These are phyloP conservation scores for Urocynchramus pylzowi DNA, from an alignment of 2,113 vertebrate genomes.

Conservation along the genomic window DNA sequence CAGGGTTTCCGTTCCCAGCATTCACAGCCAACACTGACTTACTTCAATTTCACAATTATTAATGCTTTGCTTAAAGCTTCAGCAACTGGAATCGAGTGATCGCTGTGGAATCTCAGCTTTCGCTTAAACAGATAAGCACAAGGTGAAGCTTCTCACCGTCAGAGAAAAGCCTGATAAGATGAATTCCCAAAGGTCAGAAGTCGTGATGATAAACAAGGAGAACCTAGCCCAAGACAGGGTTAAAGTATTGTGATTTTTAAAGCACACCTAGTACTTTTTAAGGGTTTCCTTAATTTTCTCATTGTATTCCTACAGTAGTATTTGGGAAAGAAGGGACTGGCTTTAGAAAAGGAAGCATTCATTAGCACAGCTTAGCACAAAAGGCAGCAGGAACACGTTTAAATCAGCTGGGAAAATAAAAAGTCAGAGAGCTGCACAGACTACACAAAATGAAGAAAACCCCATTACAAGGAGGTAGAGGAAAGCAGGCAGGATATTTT, in stretches of 20 bases:
- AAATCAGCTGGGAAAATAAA: background rate
- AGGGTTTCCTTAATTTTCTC: background rate
- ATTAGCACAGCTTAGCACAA: background rate
- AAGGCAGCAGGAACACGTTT: background rate
- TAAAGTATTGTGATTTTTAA: background rate
- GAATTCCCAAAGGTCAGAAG: background rate
- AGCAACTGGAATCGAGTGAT: background rate
- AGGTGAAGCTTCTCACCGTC: background rate
- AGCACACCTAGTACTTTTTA: background rate
- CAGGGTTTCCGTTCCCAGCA: slow-evolving; percentile 24
- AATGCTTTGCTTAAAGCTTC: background rate
- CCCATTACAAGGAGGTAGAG: background rate
- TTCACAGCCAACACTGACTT: background rate
- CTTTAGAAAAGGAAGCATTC: background rate
- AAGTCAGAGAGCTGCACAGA: background rate
- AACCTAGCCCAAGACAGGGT: background rate
- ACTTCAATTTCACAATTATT: background rate
- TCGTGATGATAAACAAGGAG: background rate
- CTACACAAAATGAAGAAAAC: background rate
- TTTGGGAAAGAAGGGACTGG: background rate
- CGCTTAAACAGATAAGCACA: background rate
- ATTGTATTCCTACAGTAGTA: background rate
- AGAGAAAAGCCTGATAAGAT: slow-evolving; percentile 11
- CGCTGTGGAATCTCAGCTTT: background rate
- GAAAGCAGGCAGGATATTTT: background rate